Base-by-base conservation (phyloP, 2,888 invertebrate genomes). In the Bimastos eiseni region DNA sequence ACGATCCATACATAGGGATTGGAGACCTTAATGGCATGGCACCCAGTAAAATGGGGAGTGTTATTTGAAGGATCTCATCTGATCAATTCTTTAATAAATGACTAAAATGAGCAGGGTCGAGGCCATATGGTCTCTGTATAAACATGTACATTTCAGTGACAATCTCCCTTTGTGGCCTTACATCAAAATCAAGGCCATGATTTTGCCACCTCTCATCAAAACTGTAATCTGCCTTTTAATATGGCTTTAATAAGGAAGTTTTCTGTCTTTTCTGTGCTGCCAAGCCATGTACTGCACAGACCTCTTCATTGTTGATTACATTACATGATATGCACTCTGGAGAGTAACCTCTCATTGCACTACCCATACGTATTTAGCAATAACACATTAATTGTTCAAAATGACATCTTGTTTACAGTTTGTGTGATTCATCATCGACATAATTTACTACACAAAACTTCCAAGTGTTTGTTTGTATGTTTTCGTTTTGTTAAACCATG, bases 341-440 rank as follows among this genome's bases (percentile, higher is more conserved):
- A 70, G 30, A 70, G 30, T 70, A 70, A 70, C 70, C n/a, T 3
- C 30, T 70, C 70, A n/a, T 30, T 70, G 70, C 70, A n/a, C 8
- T 70, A 70, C 6, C 13, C 13, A 70, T n/a, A 30, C 3, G 2
- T 55, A 30, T 30, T 55, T 55, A 55, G 24, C 55, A 55, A 70
- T n/a, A 70, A 70, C n/a, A 8, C 70, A 70, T 70, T n/a, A 49
- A n/a, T 70, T 70, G 70, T 70, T n/a, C n/a, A n/a, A 70, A 70
- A n/a, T n/a, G n/a, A 70, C 70, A n/a, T 70, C 49, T 11, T 70
- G n/a, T 70, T 70, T 70, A 70, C 70, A 70, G 30, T 70, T 70
- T 70, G 70, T n/a, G n/a, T 70, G n/a, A 70, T 70, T 70, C n/a
- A n/a, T 70, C n/a, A n/a, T 70, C n/a, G 70, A 70, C 70, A n/a